Evolutionary conservation across 1,140 invertebrate genomes (phyloP).

Genomic region (Ylistrum balloti): DNA sequence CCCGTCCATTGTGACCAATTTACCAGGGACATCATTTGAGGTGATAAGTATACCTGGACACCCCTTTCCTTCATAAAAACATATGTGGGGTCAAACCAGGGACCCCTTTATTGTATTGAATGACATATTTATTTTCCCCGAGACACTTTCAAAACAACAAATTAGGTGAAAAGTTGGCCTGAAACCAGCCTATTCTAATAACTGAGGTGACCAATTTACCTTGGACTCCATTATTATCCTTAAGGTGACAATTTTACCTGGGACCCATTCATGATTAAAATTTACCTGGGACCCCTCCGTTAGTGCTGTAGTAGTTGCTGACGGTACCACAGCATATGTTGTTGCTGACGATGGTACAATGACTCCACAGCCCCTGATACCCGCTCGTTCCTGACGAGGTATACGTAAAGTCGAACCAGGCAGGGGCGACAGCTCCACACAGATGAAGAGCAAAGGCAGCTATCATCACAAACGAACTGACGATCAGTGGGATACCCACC

Average conservation of each 20-base stretch:
- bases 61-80: no score
- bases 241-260: not conserved
- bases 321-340: not conserved
- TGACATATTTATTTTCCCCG: no score
- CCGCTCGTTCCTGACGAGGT: not conserved
- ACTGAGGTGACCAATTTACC: not conserved
- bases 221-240: not conserved
- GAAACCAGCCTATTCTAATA: not conserved
- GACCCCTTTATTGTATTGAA: no score
- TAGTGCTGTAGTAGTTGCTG: constrained; percentile 22
- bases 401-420: constrained; percentile 20
- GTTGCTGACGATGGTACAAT: not conserved
- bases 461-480: not conserved
- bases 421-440: not conserved
- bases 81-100: no score
- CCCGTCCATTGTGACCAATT: no score
- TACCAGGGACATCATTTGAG: no score
- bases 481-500: not conserved
- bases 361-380: not conserved
- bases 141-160: no score
- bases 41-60: no score
- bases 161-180: not conserved
- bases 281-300: constrained; percentile 9
- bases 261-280: no score
- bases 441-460: not conserved